phyloP scores from a whole-genome alignment of 2,888 invertebrate genomes.

The Caenorhabditis sulstoni region DNA sequence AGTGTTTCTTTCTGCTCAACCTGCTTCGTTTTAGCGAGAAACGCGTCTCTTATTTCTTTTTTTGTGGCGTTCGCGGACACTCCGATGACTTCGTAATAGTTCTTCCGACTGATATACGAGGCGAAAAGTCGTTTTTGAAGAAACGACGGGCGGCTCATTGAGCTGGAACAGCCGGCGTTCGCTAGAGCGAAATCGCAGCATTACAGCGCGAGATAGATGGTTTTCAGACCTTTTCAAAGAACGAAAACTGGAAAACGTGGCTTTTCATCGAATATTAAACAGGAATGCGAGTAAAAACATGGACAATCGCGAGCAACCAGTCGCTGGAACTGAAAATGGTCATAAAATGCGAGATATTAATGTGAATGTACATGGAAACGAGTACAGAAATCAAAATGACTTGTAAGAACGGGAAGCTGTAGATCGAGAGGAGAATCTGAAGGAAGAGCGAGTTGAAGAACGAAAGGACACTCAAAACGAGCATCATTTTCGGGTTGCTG shows the following conservation, averaged over 20 bases:
- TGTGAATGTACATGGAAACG: constrained; percentile 27
- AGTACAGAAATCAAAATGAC: constrained; percentile 13
- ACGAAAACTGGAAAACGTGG: not conserved
- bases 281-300: constrained; percentile 30
- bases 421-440: constrained; percentile 44
- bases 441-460: constrained; percentile 13
- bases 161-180: not conserved
- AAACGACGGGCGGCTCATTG: constrained; percentile 5
- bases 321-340: constrained; percentile 10
- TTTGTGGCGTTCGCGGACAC: constrained; percentile 36
- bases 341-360: constrained; percentile 33
- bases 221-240: not conserved
- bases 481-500: not conserved
- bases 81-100: constrained; percentile 61
- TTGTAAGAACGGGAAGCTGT: constrained; percentile 34
- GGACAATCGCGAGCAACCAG: constrained; percentile 19
- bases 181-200: not conserved
- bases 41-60: constrained; percentile 49
- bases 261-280: not conserved
- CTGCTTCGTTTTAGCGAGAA: constrained; percentile 54
- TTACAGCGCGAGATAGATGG: not conserved
- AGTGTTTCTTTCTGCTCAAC: not conserved
- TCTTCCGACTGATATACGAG: constrained; percentile 50
- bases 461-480: constrained; percentile 9
- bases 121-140: constrained; percentile 36